phyloP scores from a whole-genome alignment of 1,140 invertebrate species.

The Aphaenogaster floridana region DNA sequence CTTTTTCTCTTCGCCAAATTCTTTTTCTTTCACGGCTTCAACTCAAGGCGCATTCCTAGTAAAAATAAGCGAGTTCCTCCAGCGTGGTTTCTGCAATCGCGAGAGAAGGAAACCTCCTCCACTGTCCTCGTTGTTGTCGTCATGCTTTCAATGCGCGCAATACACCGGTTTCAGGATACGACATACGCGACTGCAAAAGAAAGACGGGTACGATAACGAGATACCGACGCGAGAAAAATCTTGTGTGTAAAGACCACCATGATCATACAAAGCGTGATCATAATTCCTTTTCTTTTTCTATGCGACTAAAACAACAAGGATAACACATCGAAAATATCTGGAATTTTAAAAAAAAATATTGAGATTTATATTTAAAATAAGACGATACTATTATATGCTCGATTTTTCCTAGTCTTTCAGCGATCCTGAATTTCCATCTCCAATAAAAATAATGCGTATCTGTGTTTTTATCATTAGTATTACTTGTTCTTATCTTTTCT shows the following conservation, averaged over 20 bases:
- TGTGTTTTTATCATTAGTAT: background rate
- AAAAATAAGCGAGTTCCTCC: slow-evolving; percentile 72
- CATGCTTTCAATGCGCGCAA: slow-evolving; percentile 41
- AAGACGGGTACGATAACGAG: slow-evolving; percentile 23
- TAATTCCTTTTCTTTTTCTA: background rate
- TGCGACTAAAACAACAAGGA: background rate
- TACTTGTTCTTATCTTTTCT: background rate
- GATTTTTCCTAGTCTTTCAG: background rate
- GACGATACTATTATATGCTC: background rate
- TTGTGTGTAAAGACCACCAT: background rate
- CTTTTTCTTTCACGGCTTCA: slow-evolving; percentile 32
- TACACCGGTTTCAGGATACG: slow-evolving; percentile 20
- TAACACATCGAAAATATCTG: background rate
- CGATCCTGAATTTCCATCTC: background rate
- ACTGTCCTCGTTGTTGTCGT: slow-evolving; percentile 21
- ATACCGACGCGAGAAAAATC: background rate
- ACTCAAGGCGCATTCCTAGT: slow-evolving; percentile 67
- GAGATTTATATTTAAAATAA: background rate
- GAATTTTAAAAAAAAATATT: background rate
- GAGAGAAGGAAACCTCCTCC: slow-evolving; percentile 25
- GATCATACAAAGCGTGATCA: background rate
- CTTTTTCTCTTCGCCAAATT: slow-evolving; percentile 7
- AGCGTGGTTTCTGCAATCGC: slow-evolving; percentile 63
- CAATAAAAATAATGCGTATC: background rate
- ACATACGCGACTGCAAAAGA: slow-evolving; percentile 1